These are phyloP conservation scores for Motacilla tschutschensis DNA, from an alignment of 2,113 vertebrate genomes.

Conservation along the genomic window DNA sequence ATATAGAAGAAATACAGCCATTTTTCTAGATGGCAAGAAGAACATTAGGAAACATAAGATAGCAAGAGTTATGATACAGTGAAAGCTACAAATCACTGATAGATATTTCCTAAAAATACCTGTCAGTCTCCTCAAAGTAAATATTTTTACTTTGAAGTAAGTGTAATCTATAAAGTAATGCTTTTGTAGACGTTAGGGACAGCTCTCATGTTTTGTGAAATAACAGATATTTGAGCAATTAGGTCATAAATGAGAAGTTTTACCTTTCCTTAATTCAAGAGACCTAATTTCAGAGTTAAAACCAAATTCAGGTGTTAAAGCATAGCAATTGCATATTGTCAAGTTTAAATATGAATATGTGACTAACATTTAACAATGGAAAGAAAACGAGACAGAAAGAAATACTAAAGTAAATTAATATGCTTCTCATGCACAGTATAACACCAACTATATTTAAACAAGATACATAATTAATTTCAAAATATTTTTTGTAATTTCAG, in stretches of 20 bases:
- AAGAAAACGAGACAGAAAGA: not conserved
- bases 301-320: not conserved
- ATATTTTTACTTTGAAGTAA: not conserved
- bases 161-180: not conserved
- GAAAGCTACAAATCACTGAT: not conserved
- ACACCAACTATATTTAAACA: not conserved
- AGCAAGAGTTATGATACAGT: not conserved
- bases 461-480: not conserved
- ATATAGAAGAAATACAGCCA: slow-evolving; percentile 3
- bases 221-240: not conserved
- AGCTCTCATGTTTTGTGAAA: not conserved
- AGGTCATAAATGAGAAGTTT: not conserved
- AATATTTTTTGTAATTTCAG: slow-evolving; percentile 2
- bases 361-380: not conserved
- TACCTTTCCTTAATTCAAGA: not conserved
- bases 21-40: slow-evolving; percentile 39
- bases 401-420: not conserved
- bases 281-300: not conserved
- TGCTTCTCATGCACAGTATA: not conserved
- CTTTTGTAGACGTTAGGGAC: not conserved
- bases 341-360: not conserved
- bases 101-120: not conserved
- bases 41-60: not conserved
- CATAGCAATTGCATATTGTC: not conserved
- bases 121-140: not conserved